These are phyloP conservation scores for Etheostoma cragini DNA, from an alignment of 2,113 vertebrate species.

Conservation along the genomic window DNA sequence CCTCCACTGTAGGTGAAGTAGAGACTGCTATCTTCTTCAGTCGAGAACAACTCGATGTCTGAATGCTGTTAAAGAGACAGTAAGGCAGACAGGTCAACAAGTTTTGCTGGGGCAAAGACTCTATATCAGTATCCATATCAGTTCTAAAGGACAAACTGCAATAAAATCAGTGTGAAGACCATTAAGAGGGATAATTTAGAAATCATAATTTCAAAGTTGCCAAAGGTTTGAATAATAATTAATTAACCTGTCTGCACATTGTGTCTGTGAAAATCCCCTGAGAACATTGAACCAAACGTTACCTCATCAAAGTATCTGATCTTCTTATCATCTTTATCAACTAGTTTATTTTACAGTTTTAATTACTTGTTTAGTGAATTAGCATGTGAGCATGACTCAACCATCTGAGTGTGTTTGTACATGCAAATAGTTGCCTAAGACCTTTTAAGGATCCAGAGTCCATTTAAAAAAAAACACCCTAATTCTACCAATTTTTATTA, in stretches of 20 bases:
- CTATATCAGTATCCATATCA: not conserved
- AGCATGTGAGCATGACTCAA: not conserved
- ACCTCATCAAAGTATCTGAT: not conserved
- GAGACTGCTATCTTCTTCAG: slow-evolving; percentile 93
- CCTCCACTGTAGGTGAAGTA: slow-evolving; percentile 95
- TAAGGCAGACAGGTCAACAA: not conserved
- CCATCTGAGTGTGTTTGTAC: not conserved
- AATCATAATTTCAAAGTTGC: not conserved
- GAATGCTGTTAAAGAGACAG: slow-evolving; percentile 53
- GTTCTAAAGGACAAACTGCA: not conserved
- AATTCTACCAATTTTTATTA: not conserved
- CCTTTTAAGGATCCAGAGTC: slow-evolving; percentile 21
- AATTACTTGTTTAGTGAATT: not conserved
- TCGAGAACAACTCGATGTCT: slow-evolving; percentile 86
- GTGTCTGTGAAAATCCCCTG: not conserved
- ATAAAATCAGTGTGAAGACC: not conserved
- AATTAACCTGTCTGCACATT: too few relatives aligned
- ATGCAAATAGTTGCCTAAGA: slow-evolving; percentile 13
- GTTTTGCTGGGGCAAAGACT: not conserved
- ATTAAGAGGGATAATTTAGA: not conserved
- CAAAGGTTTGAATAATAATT: not conserved
- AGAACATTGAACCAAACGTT: not conserved
- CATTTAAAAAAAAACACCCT: not conserved
- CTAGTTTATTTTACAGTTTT: not conserved
- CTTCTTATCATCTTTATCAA: not conserved